Base-by-base conservation (phyloP, 2,797 vertebrate species). In the Australoheros facetus region DNA sequence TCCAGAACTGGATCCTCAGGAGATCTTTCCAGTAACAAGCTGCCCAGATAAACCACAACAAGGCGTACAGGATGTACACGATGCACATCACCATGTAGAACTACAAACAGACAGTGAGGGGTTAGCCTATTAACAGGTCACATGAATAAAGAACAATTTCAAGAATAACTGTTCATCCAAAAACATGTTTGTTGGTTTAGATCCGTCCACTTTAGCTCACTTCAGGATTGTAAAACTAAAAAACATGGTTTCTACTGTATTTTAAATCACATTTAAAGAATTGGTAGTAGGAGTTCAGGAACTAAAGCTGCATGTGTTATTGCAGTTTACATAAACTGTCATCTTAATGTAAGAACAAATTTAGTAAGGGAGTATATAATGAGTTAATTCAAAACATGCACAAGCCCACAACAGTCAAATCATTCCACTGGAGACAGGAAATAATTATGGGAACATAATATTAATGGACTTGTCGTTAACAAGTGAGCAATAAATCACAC, bases 21-120 rank as follows among this genome's bases (percentile, higher is more conserved):
- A 97, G 95, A 80, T 97, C 97, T 87, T 97, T 97, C 97, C 97
- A 97, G 78, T 97, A 97, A 89, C 97, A 97, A 54, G 97, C 95
- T 3, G 96, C 95, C 97, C 97, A 97, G 73, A 94, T 71, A 19
- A 97, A 96, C 97, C 97, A 97, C 70, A 97, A 95, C 83, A 97
- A 69, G 53, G 96, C 97, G 10, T 96, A 97, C 13, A 97, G 86
- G 91, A 97, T 96, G 91, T 97, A 97, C 80, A 96, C 90, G 7
- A 97, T 77, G 84, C 97, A 97, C 97, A 97, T 97, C 85, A 96
- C 95, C 97, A 97, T 97, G 92, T 97, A 97, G 92, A 97, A 97
- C 97, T 97, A 89, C 37, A 85, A 75, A 87, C 71, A 81, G 42
- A 76, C 4, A 55, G 57, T 5, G 14, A 71, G 17, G 19, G 21